Evolutionary conservation across 1,140 invertebrate species (phyloP).

Genomic region (Diorhabda sublineata): DNA sequence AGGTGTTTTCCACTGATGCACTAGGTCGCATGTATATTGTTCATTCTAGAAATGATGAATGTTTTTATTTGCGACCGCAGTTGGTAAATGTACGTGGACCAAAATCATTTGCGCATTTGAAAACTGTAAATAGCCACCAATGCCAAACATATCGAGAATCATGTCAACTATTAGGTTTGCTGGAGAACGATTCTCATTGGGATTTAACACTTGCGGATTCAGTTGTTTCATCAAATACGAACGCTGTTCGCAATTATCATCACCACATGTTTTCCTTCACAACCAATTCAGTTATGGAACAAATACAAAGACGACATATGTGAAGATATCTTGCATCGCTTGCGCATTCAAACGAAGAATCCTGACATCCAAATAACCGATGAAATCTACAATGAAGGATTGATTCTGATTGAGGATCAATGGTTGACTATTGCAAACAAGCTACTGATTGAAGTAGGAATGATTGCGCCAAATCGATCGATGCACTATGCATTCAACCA

Average conservation of each 20-base stretch:
- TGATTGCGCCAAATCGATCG: too few species aligned
- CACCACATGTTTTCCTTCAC: conserved; percentile 23
- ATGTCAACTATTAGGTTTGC: conserved; percentile 25
- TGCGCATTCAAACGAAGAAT: conserved; percentile 16
- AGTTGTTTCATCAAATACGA: conserved; percentile 39
- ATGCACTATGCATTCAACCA: too few species aligned
- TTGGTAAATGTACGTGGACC: conserved; percentile 46
- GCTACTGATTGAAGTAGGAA: not conserved
- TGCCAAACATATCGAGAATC: conserved; percentile 22
- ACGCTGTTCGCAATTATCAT: conserved; percentile 46
- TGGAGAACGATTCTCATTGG: conserved; percentile 46
- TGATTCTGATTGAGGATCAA: conserved; percentile 39
- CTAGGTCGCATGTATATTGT: conserved; percentile 42
- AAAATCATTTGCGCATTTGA: conserved; percentile 48
- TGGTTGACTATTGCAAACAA: conserved; percentile 39
- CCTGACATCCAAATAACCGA: conserved; percentile 27
- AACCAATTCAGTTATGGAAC: conserved; percentile 8
- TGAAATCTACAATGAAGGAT: conserved; percentile 36
- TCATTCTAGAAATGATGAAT: conserved; percentile 41
- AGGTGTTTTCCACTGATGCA: conserved; percentile 41
- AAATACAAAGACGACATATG: conserved; percentile 7
- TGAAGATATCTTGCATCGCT: conserved; percentile 8
- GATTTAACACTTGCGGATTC: conserved; percentile 36
- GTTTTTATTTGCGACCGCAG: conserved; percentile 49
- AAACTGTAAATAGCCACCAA: conserved; percentile 46